These are phyloP conservation scores for Sebastes vulpes DNA, from an alignment of 2,797 vertebrate species.

Conservation along the genomic window DNA sequence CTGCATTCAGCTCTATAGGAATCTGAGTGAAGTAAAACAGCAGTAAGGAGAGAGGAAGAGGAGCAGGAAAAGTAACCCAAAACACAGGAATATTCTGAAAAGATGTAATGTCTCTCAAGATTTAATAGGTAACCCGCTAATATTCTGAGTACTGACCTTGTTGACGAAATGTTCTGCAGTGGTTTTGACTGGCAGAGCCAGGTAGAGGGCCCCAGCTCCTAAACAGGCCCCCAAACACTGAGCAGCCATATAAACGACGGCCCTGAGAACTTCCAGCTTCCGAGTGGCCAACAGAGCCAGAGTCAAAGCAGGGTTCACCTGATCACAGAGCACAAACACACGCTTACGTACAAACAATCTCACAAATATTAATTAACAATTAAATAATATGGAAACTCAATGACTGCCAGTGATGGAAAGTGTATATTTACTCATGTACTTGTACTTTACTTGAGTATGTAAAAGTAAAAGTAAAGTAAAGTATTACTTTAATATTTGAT, in stretches of 20 bases:
- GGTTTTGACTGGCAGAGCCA: constrained; percentile 79
- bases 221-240: constrained; percentile 88
- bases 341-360: not conserved
- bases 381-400: not conserved
- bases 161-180: constrained; percentile 78
- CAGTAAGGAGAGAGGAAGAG: not conserved
- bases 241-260: constrained; percentile 77
- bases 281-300: constrained; percentile 87
- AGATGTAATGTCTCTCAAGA: not conserved
- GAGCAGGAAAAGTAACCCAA: not conserved
- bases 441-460: not conserved
- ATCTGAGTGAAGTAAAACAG: constrained; percentile 70
- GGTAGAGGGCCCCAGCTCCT: constrained; percentile 81
- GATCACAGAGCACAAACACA: constrained; percentile 25
- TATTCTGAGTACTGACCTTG: constrained; percentile 70
- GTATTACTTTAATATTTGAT: not conserved
- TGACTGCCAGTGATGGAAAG: not conserved
- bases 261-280: constrained; percentile 82
- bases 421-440: not conserved
- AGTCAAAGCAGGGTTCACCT: constrained; percentile 90
- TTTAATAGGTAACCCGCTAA: not conserved
- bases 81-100: not conserved
- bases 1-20: constrained; percentile 81
- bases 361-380: not conserved
- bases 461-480: not conserved